phyloP scores from a whole-genome alignment of 2,888 invertebrate species.

The Thysanoteuthis rhombus region DNA sequence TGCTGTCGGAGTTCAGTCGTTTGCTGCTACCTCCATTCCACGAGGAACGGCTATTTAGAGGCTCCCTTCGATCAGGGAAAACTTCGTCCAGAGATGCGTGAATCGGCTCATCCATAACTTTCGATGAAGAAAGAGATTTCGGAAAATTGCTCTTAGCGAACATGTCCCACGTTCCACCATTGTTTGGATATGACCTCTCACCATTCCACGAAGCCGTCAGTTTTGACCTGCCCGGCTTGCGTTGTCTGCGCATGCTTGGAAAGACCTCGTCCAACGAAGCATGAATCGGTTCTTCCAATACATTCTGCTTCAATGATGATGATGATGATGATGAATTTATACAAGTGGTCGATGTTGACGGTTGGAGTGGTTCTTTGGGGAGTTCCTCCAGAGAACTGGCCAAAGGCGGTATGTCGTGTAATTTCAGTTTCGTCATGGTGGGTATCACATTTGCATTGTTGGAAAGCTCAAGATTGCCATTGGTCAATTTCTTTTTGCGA shows the following conservation, averaged over 20 bases:
- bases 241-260: conserved; percentile 25
- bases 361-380: neutral
- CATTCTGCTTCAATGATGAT: neutral
- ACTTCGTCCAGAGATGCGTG: conserved; percentile 22
- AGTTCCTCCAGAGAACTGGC: conserved; percentile 23
- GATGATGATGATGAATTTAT: conserved; percentile 17
- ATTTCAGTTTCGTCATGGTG: conserved; percentile 14
- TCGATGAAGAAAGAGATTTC: conserved; percentile 20
- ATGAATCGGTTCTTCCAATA: conserved; percentile 20
- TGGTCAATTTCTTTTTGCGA: neutral
- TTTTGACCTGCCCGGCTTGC: conserved; percentile 18
- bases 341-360: conserved; percentile 12
- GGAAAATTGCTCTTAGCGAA: conserved; percentile 14
- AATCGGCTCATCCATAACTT: conserved; percentile 25
- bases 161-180: neutral
- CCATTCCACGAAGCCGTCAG: conserved; percentile 28
- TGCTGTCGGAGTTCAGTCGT: neutral
- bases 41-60: neutral
- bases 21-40: neutral
- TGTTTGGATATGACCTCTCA: conserved; percentile 1
- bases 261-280: conserved; percentile 24
- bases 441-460: conserved; percentile 20
- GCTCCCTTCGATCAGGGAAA: neutral
- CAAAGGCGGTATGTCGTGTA: neutral
- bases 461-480: neutral